Base-by-base conservation (phyloP, 1,140 invertebrate species). In the Chionoecetes opilio region DNA sequence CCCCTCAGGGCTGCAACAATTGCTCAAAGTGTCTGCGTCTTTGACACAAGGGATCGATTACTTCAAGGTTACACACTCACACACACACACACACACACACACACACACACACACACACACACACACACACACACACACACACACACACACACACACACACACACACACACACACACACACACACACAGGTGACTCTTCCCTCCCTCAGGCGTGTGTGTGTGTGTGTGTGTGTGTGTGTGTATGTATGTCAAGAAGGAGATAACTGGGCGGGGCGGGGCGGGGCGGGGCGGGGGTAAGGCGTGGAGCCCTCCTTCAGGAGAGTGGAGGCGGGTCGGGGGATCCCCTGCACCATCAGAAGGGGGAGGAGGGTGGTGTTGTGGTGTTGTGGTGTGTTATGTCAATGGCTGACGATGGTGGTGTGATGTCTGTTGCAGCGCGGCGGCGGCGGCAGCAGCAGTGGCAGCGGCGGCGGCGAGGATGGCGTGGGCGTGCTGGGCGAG, bases 91-190 rank as follows among this genome's bases (percentile, higher is more conserved):
- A 35, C 32, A 35, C 86, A 88, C 32, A 35, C 32, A 6, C n/a
- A 35, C 38, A 35, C 14, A 17, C 35, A 11, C 85, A 17, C 35
- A 11, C 85, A 17, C 85, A 6, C 38, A 6, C 32, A 35, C 86
- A 35, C 32, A 35, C 32, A 35, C 38, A 88, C 38, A 88, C 14
- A 87, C 37, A 38, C 85, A 87, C 37, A 38, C 85, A 87, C 85
- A 38, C 85, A 87, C 37, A 37, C 85, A 87, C 85, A 87, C 85
- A 87, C 37, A 38, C 37, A 88, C 86, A 37, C 86, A 37, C 41
- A 37, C 34, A 88, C 86, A 88, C 34, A 88, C 34, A 37, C 41
- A 88, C 41, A 88, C 29, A 87, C 37, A 38, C 85, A 87, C 37
- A 38, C 85, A 87, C 85, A 87, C 29, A 87, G 21, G 41, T 46